Percentiles rank a stretch among this genome's conserved stretches.
These are phyloP conservation scores for Sprattus sprattus DNA, from an alignment of 2,113 vertebrate genomes.

Conservation along the genomic window DNA sequence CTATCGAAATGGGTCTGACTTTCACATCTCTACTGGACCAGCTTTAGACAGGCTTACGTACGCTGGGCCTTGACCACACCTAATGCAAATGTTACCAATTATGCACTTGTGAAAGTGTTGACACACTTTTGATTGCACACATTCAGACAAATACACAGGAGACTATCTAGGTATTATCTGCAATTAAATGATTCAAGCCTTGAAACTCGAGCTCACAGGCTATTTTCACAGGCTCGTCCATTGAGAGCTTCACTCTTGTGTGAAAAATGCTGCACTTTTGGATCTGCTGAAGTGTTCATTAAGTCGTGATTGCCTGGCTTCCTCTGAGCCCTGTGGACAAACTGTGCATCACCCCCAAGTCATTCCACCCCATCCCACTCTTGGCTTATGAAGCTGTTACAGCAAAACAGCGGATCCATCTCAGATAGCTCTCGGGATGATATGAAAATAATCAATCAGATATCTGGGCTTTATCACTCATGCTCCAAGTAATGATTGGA, in stretches of 20 bases:
- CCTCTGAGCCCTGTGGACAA: background rate
- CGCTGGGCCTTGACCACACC: background rate
- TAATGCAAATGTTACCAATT: background rate
- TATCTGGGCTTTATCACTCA: background rate
- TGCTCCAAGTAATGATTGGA: background rate
- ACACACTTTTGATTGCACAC: background rate
- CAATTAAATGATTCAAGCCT: background rate
- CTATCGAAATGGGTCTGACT: background rate
- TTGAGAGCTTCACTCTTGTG: background rate
- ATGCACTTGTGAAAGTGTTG: slow-evolving; percentile 7
- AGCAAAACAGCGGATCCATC: background rate
- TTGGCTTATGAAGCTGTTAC: background rate
- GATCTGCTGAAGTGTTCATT: background rate
- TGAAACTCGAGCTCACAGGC: background rate
- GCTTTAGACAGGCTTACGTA: background rate
- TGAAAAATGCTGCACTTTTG: background rate
- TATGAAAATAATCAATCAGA: background rate
- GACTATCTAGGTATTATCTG: background rate
- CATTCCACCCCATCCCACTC: background rate
- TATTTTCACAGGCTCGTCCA: background rate
- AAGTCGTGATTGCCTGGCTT: background rate
- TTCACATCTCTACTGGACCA: background rate
- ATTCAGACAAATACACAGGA: background rate
- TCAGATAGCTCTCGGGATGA: background rate
- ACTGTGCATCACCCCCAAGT: background rate